Conservation (phyloP, 1,140 invertebrate genomes). For the Apis cerana region DNA sequence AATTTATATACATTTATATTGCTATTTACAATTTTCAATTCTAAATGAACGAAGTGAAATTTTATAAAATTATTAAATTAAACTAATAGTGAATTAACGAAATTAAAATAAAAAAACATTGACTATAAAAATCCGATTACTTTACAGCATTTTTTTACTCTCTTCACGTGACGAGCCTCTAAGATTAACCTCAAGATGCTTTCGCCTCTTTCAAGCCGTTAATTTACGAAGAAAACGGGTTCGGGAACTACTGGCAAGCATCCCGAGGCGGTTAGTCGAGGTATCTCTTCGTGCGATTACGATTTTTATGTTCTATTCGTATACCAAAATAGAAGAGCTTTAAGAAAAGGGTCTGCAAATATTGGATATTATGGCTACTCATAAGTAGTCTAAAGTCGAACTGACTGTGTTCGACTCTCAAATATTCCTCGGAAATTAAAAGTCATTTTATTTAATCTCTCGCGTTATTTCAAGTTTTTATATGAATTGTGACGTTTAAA, state of each 20-base stretch:
- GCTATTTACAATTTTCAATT: too few relatives aligned
- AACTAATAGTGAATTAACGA: background rate
- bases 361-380: background rate
- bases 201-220: slow-evolving; percentile 29
- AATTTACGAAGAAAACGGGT: slow-evolving; percentile 55
- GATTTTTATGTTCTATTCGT: slow-evolving; percentile 52
- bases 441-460: slow-evolving; percentile 1
- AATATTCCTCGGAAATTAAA: background rate
- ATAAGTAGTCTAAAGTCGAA: background rate
- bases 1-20: too few relatives aligned
- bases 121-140: background rate
- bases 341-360: slow-evolving; percentile 48
- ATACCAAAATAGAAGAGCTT: slow-evolving; percentile 58
- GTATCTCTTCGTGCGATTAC: slow-evolving; percentile 22
- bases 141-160: slow-evolving; percentile 20
- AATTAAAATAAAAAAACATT: background rate
- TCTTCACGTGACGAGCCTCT: slow-evolving; percentile 20
- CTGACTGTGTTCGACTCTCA: background rate
- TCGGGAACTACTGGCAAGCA: slow-evolving; percentile 47
- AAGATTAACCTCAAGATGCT: slow-evolving; percentile 54
- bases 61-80: too few relatives aligned
- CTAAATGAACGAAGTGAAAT: background rate
- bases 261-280: slow-evolving; percentile 27
- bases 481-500: too few relatives aligned
- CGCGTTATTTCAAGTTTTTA: background rate